A percentile compares a stretch with the other conserved stretches of the same genome.
phyloP scores from a whole-genome alignment of 1,140 invertebrate species.

The Heliconius congener region DNA sequence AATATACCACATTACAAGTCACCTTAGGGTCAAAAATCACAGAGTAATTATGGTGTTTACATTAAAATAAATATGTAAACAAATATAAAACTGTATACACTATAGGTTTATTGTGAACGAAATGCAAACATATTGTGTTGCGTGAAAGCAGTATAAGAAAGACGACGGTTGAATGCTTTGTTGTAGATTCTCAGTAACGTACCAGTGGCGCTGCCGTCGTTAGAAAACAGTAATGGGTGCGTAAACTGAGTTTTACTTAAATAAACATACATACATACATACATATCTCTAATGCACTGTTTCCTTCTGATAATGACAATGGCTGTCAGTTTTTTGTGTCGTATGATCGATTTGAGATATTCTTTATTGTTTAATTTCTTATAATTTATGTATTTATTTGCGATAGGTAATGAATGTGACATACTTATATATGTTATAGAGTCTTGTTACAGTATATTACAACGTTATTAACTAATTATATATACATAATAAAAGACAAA shows the following conservation, averaged over 20 bases:
- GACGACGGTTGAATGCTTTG: conserved; percentile 55
- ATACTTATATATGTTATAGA: no score
- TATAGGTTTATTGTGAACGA: conserved; percentile 39
- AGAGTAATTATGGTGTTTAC: conserved; percentile 36
- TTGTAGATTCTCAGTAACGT: conserved; percentile 50
- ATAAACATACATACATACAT: conserved; percentile 14
- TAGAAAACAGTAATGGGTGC: conserved; percentile 44
- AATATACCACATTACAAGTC: conserved; percentile 60
- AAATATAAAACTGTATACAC: conserved; percentile 8
- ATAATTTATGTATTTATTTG: background rate
- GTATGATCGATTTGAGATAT: background rate
- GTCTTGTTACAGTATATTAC: no score
- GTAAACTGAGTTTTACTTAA: conserved; percentile 35
- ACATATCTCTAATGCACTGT: conserved; percentile 13
- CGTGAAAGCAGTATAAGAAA: conserved; percentile 66
- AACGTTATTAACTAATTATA: no score
- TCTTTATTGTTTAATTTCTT: background rate
- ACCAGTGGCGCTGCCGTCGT: conserved; percentile 53
- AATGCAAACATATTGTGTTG: conserved; percentile 57
- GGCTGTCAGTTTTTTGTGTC: background rate
- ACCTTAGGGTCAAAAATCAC: conserved; percentile 50
- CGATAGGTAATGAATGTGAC: no score
- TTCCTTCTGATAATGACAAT: conserved; percentile 7
- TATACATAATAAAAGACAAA: no score
- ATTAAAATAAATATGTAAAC: conserved; percentile 5